Evolutionary conservation across 2,113 vertebrate species (phyloP).

Genomic region (Ursus arctos): DNA sequence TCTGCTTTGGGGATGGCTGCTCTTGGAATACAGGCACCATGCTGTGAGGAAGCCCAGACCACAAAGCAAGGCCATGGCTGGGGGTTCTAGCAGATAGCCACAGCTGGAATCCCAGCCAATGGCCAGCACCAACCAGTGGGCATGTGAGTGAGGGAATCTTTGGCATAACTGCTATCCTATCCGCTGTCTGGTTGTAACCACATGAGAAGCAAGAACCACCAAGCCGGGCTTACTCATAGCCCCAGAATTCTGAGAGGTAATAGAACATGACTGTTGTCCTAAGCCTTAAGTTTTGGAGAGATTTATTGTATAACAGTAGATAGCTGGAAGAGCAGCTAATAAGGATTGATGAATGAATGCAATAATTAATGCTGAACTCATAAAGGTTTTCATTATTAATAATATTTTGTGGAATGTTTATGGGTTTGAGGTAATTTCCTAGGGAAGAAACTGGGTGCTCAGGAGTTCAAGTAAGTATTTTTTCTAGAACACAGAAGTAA

Average conservation of each 20-base stretch:
- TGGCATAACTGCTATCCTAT: background rate
- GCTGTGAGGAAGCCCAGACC: background rate
- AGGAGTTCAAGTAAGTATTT: background rate
- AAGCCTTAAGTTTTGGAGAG: background rate
- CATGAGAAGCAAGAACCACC: background rate
- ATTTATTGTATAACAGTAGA: background rate
- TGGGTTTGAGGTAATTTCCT: background rate
- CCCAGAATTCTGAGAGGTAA: background rate
- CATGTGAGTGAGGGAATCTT: background rate
- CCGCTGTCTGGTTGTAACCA: background rate
- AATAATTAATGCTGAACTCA: background rate
- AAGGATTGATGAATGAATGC: background rate
- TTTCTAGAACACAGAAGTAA: background rate
- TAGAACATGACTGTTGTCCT: background rate
- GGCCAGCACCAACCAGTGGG: background rate
- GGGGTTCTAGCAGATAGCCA: background rate
- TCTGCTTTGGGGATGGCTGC: background rate
- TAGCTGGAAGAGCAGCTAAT: background rate
- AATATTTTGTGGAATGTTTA: background rate
- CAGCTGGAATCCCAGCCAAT: background rate
- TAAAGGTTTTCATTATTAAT: background rate
- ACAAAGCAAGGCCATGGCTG: rapidly evolving
- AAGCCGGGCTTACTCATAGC: background rate
- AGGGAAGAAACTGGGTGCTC: background rate
- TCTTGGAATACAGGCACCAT: background rate